phyloP scores from a whole-genome alignment of 1,140 invertebrate species.

The Pseudomyrmex cubaensis region DNA sequence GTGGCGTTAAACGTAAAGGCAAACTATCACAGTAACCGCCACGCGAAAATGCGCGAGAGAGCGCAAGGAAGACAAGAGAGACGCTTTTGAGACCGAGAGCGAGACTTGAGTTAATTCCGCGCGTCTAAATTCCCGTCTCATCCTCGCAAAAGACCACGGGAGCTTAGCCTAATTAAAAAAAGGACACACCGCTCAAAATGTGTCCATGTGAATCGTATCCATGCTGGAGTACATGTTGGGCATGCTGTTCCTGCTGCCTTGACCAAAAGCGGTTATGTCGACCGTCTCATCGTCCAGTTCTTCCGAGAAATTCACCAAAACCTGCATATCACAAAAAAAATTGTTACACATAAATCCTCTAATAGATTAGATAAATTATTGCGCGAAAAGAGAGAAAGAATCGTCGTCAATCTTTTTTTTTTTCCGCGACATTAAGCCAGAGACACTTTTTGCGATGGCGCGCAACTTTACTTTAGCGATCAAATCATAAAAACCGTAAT shows the following conservation, averaged over 20 bases:
- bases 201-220: conserved; percentile 81
- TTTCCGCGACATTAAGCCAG: neutral
- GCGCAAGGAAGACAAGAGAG: neutral
- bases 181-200: conserved; percentile 63
- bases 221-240: conserved; percentile 73
- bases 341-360: neutral
- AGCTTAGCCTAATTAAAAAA: neutral
- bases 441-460: neutral
- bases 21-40: conserved; percentile 63
- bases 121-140: neutral
- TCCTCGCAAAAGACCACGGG: neutral
- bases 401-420: neutral
- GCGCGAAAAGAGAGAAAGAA: no score
- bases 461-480: conserved; percentile 6
- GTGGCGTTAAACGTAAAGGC: conserved; percentile 28
- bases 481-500: conserved; percentile 21
- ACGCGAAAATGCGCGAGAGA: conserved; percentile 9
- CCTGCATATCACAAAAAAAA: conserved; percentile 66
- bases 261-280: conserved; percentile 57
- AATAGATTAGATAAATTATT: neutral
- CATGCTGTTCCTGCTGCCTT: conserved; percentile 69
- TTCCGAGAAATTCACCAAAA: conserved; percentile 82
- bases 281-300: conserved; percentile 74
- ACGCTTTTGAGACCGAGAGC: neutral
- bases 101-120: conserved; percentile 2